Conservation (phyloP, 2,888 invertebrate species). For the Drosophila engyochracea region DNA sequence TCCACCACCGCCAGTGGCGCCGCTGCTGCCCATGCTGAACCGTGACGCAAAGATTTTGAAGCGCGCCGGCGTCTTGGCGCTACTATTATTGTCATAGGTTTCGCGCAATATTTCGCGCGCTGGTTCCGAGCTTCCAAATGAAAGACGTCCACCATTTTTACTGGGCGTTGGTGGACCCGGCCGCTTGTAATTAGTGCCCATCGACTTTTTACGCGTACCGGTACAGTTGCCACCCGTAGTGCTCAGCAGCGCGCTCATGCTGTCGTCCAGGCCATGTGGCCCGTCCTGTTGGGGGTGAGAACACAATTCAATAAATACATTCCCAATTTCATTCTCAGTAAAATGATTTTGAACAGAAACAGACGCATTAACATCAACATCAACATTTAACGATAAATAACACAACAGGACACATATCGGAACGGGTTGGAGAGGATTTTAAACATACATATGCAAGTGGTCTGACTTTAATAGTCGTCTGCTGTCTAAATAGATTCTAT, state of each 20-base stretch:
- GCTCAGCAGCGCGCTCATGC: conserved; percentile 85
- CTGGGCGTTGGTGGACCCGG: conserved; percentile 95
- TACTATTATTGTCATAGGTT: conserved; percentile 84
- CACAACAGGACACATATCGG: conserved; percentile 18
- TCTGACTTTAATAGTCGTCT: neutral
- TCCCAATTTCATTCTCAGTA: neutral
- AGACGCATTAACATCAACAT: conserved; percentile 18
- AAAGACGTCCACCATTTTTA: conserved; percentile 91
- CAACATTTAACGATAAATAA: conserved; percentile 6
- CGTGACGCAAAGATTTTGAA: conserved; percentile 88
- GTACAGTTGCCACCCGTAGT: conserved; percentile 68
- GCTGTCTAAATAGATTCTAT: neutral
- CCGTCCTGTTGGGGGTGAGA: conserved; percentile 69
- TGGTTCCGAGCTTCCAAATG: conserved; percentile 86
- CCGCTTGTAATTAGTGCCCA: conserved; percentile 91
- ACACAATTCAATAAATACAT: neutral
- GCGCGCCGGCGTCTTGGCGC: conserved; percentile 88
- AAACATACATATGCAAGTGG: conserved; percentile 10
- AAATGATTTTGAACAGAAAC: conserved; percentile 1
- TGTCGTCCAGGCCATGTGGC: conserved; percentile 81
- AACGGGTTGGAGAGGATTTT: neutral
- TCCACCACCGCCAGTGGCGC: conserved; percentile 79
- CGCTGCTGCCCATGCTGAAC: conserved; percentile 75
- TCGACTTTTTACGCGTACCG: conserved; percentile 86
- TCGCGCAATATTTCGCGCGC: conserved; percentile 88